Base-by-base conservation (phyloP, 2,797 vertebrate genomes). In the Rhinophrynus dorsalis region DNA sequence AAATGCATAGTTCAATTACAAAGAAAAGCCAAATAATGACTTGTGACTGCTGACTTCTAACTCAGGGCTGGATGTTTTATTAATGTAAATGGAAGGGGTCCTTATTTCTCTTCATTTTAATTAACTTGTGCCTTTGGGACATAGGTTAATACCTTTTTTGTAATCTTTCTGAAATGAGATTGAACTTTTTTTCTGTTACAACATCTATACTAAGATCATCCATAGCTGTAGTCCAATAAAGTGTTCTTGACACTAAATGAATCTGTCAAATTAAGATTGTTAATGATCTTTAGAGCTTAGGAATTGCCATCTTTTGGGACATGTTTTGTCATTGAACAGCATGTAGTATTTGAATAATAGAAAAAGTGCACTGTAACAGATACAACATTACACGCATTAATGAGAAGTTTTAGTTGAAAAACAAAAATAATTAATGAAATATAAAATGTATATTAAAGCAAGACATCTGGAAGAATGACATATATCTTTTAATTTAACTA, bases 41-140 rank as follows among this genome's bases (percentile, higher is more conserved):
- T 67, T 59, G 27, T 29, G 52, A 21, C 6, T 62, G 20, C 6
- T 55, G 9, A 12, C 51, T 76, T 68, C 38, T 15, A 76, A 55
- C 7, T 67, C 2, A 48, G 23, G 10, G 21, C 18, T 67, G 1
- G 7, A 11, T 74, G 62, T 24, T 21, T 42, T 75, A 75, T 54
- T 68, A 29, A 70, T 63, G 51, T 65, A 48, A 72, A 42, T 75
- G 51, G n/a, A 60, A 76, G 37, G 9, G 29, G 11, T 50, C 8
- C 64, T 33, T 42, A 32, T 38, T 70, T 38, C 12, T 51, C 65
- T 75, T 12, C 65, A 2, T 67, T 47, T 73, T 68, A 78, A 78
- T 74, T 37, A 67, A 60, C 21, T 74, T 3, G 30, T 59, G 26
- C 30, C 60, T 61, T 56, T 8, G 32, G 63, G 17, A 67, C 5